Conservation (phyloP, 2,797 vertebrate species). For the Sebastes minor region DNA sequence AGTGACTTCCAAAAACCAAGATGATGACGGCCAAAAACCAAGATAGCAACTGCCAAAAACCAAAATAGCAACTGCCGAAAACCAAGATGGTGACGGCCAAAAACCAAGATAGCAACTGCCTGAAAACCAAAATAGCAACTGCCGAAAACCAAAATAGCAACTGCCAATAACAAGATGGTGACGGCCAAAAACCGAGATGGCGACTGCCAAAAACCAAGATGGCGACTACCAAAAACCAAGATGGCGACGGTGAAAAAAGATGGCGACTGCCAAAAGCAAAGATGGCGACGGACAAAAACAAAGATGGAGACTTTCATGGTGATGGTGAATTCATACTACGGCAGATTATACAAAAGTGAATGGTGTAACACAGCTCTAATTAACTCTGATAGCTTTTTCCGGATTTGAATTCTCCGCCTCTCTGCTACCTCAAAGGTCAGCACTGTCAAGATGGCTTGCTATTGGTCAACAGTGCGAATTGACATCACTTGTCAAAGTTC, state of each 20-base stretch:
- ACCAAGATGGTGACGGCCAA: rapidly evolving
- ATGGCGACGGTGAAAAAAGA: too few relatives aligned
- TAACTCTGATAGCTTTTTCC: background rate
- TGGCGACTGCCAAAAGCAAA: background rate
- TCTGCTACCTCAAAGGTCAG: background rate
- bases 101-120: rapidly evolving
- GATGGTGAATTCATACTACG: background rate
- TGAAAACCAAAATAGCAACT: too few relatives aligned
- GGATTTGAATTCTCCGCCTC: background rate
- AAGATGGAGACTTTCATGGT: too few relatives aligned
- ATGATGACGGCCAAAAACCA: rapidly evolving
- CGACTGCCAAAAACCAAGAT: background rate
- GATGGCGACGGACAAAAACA: too few relatives aligned
- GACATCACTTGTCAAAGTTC: background rate
- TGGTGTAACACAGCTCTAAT: background rate
- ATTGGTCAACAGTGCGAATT: background rate
- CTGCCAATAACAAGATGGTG: too few relatives aligned
- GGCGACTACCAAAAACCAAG: too few relatives aligned
- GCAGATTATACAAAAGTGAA: background rate
- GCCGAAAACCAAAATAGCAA: too few relatives aligned
- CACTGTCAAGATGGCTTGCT: background rate
- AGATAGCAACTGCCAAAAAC: rapidly evolving
- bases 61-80: background rate
- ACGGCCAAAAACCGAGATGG: too few relatives aligned
- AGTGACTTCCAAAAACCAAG: too few relatives aligned